Evolutionary conservation across 2,888 invertebrate species (phyloP), one percentile per base, ranked within the genome.

Genomic region (Masnerella sp.): DNA sequence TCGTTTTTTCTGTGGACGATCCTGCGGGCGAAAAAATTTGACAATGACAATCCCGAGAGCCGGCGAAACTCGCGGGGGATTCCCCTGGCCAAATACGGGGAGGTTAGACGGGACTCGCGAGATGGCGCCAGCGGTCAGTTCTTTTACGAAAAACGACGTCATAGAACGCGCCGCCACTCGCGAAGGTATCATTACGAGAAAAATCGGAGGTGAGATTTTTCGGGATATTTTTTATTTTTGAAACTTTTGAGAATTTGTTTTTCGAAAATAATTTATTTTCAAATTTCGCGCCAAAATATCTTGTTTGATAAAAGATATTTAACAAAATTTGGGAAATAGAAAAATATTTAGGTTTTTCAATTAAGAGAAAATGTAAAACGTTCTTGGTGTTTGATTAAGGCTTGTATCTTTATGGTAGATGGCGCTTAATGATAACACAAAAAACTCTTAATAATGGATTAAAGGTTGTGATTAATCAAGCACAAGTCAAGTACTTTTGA

Each of bases 1-100:
- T 79, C 84, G 54, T 81, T 83, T 76, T 77, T 85, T 65, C 73
- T 84, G 45, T 84, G 84, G 84, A 78, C 79, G 70, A 68, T 84
- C 42, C 34, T 81, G 30, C 79, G 79, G 64, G 56, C 79, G 30
- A 74, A 65, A 42, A 70, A 34, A 43, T 12, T 61, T 25, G 75
- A 78, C 9, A 40, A 56, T 40, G 45, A 73, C 7, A 64, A 40
- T 20, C 14, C 42, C 51, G 79, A 76, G 7, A 56, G 62, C 42
- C 72, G 78, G 38, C 74, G 78, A 12, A 80, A 79, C 32, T 82
- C 82, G 30, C 79, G 80, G 0, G 74, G 77, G 4, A 68, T 77
- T 8, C 79, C 81, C 0, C 28, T 78, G 15, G n/a, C n/a, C n/a
- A n/a, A n/a, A n/a, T 49, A 80, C 40, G 34, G 18, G 8, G 70